Evolutionary conservation across 2,888 invertebrate genomes (phyloP).

Genomic region (Pollenia griseotomentosa): DNA sequence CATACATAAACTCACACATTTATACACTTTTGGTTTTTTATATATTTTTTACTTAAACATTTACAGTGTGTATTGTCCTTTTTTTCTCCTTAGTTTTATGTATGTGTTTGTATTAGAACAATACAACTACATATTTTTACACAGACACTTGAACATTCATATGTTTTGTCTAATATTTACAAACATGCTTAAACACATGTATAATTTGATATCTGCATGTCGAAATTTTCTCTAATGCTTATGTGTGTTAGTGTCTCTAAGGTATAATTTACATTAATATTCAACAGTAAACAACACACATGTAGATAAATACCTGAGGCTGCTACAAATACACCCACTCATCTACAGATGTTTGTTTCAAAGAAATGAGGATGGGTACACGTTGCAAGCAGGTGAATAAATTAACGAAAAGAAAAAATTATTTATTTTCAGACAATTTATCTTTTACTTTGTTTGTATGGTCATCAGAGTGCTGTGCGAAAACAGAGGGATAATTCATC

Average conservation of each 20-base stretch:
- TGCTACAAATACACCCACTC: not conserved
- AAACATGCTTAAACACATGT: conserved; percentile 42
- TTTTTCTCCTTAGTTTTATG: not conserved
- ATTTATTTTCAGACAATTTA: too few relatives aligned
- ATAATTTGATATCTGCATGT: conserved; percentile 5
- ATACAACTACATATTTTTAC: not conserved
- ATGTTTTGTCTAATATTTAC: conserved; percentile 21
- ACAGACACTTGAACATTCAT: not conserved
- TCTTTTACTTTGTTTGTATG: too few relatives aligned
- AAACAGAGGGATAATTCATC: too few relatives aligned
- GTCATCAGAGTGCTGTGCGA: too few relatives aligned
- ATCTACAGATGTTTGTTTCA: not conserved
- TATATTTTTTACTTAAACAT: conserved; percentile 1
- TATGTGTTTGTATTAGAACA: conserved; percentile 16
- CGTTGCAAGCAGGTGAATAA: not conserved
- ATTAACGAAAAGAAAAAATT: not conserved
- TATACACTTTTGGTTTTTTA: conserved; percentile 7
- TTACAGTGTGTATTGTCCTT: not conserved
- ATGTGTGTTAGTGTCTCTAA: conserved; percentile 31
- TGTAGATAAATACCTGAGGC: conserved; percentile 36
- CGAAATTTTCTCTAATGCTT: not conserved
- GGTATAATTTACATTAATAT: conserved; percentile 71
- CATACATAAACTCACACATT: not conserved
- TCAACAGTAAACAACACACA: conserved; percentile 66
- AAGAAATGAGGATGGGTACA: not conserved